Evolutionary conservation across 2,797 vertebrate species (phyloP).

Genomic region (Eulemur albifrons): DNA sequence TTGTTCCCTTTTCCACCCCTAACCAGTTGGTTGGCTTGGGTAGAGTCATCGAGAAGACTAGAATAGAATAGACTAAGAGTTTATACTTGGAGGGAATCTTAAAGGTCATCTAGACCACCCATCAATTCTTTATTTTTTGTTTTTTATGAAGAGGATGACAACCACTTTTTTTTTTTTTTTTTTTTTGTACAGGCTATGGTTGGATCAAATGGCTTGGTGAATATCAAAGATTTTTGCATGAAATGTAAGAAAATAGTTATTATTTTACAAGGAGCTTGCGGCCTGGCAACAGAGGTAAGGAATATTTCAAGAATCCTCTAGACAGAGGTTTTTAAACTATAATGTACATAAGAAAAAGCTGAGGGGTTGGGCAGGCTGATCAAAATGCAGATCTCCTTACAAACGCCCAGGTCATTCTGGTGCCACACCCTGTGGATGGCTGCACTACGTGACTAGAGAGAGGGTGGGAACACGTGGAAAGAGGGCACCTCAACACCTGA

Average conservation of each 20-base stretch:
- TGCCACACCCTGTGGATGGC: no score
- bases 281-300: background rate
- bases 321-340: background rate
- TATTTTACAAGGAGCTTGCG: background rate
- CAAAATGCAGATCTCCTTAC: background rate
- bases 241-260: slow-evolving; percentile 9
- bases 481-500: background rate
- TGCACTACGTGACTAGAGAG: background rate
- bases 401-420: background rate
- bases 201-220: background rate
- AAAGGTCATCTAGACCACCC: background rate
- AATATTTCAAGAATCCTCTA: background rate
- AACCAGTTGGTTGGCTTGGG: background rate
- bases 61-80: background rate
- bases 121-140: background rate
- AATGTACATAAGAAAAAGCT: background rate
- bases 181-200: background rate
- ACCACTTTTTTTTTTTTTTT: background rate
- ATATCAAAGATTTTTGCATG: slow-evolving; percentile 14
- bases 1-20: background rate
- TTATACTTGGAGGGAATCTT: background rate
- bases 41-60: background rate
- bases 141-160: background rate
- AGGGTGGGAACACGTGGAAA: background rate
- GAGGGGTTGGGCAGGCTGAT: background rate